These are phyloP conservation scores for Idris sp. DNA, from an alignment of 1,140 invertebrate species.

Conservation along the genomic window DNA sequence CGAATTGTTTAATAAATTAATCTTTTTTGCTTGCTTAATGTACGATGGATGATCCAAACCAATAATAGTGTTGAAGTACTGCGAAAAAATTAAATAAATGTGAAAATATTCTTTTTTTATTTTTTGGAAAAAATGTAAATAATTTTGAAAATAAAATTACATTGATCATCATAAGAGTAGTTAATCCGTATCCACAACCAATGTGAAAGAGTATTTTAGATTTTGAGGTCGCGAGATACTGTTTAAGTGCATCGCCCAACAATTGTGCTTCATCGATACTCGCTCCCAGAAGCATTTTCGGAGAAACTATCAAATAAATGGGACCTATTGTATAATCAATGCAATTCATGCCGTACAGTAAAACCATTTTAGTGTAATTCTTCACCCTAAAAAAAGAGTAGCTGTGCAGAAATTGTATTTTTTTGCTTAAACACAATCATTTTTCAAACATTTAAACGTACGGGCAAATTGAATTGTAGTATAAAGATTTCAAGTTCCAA, in stretches of 20 bases:
- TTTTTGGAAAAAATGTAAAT: no score
- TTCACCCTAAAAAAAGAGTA: slow-evolving; percentile 3
- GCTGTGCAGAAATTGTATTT: no score
- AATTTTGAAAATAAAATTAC: slow-evolving; percentile 4
- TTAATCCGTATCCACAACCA: slow-evolving; percentile 31
- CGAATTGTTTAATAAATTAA: slow-evolving; percentile 2
- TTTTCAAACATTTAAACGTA: slow-evolving; percentile 21
- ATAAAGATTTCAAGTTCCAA: slow-evolving; percentile 47
- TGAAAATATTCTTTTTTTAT: background rate
- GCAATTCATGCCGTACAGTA: slow-evolving; percentile 23
- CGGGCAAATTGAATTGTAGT: slow-evolving; percentile 40
- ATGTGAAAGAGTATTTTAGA: slow-evolving; percentile 12
- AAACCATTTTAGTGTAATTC: slow-evolving; percentile 22
- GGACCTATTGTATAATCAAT: slow-evolving; percentile 1
- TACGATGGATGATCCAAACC: slow-evolving; percentile 9
- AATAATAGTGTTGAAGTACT: slow-evolving; percentile 19
- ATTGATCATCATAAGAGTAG: slow-evolving; percentile 11
- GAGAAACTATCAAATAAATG: slow-evolving; percentile 6
- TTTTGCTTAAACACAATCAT: no score
- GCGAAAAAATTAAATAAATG: slow-evolving; percentile 10
- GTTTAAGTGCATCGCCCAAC: slow-evolving; percentile 7
- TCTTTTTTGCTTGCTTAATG: slow-evolving; percentile 33
- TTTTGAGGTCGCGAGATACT: slow-evolving; percentile 6
- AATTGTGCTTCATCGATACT: slow-evolving; percentile 17
- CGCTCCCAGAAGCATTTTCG: slow-evolving; percentile 18